Percentiles rank a stretch among this genome's conserved stretches.
Evolutionary conservation across 1,140 invertebrate genomes (phyloP).

Genomic region (Macrobrachium nipponense): DNA sequence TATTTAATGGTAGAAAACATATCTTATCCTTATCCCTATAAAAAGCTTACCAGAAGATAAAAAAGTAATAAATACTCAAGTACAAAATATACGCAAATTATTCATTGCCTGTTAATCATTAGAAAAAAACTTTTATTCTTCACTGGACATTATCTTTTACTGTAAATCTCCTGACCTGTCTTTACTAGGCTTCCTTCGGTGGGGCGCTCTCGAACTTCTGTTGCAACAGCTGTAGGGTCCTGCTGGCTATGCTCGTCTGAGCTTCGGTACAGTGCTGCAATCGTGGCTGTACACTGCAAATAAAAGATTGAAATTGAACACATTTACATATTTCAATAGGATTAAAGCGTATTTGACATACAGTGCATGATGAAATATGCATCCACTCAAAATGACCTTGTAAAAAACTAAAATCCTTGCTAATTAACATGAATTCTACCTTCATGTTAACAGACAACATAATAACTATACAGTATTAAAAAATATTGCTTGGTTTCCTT

Average conservation of each 20-base stretch:
- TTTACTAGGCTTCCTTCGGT: conserved; percentile 21
- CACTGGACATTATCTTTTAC: background rate
- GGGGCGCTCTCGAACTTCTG: conserved; percentile 7
- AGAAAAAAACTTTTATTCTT: background rate
- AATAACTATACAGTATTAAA: too few relatives aligned
- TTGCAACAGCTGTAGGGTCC: background rate
- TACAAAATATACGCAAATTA: too few relatives aligned
- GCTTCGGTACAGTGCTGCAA: conserved; percentile 16
- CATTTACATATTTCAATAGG: background rate
- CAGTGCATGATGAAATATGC: background rate
- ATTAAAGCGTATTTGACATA: background rate
- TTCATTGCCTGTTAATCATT: background rate
- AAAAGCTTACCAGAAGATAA: too few relatives aligned
- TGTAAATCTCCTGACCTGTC: conserved; percentile 24
- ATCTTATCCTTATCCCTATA: too few relatives aligned
- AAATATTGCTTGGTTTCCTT: too few relatives aligned
- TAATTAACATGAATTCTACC: too few relatives aligned
- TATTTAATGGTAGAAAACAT: too few relatives aligned
- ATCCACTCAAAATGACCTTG: too few relatives aligned
- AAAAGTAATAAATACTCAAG: too few relatives aligned
- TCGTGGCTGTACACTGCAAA: conserved; percentile 35
- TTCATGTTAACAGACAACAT: too few relatives aligned
- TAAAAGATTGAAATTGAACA: background rate
- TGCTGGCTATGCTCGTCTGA: conserved; percentile 45
- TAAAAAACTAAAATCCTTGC: too few relatives aligned